phyloP scores from a whole-genome alignment of 2,797 vertebrate genomes.

The Amniataba percoides region DNA sequence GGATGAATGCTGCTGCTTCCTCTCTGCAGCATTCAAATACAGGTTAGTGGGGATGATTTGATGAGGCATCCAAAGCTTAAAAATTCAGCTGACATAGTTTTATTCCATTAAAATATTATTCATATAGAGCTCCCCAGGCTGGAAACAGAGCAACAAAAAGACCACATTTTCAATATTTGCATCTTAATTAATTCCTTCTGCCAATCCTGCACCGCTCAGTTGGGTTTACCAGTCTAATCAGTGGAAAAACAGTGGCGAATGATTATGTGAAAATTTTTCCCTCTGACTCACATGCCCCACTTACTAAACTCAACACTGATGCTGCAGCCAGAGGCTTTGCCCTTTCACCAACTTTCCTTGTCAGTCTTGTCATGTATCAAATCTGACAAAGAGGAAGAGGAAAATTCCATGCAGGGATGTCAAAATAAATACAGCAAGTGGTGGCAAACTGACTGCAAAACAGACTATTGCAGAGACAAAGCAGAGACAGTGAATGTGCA shows the following conservation, averaged over 20 bases:
- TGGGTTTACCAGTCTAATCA: constrained; percentile 42
- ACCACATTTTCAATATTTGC: not conserved
- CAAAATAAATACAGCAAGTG: not conserved
- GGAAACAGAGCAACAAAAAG: not conserved
- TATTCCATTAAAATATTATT: constrained; percentile 1
- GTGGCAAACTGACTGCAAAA: not conserved
- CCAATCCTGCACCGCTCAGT: not conserved
- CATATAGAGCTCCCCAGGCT: constrained; percentile 3
- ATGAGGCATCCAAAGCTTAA: not conserved
- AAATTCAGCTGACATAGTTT: constrained; percentile 10
- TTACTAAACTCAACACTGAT: constrained; percentile 38
- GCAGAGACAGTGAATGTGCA: not conserved
- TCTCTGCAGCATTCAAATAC: constrained; percentile 3
- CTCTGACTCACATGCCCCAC: constrained; percentile 59
- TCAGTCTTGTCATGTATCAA: not conserved
- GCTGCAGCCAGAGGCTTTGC: constrained; percentile 28
- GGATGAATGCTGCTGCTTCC: not conserved
- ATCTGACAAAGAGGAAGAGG: constrained; percentile 10
- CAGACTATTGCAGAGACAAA: not conserved
- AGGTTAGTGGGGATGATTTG: not conserved
- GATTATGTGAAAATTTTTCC: constrained; percentile 18
- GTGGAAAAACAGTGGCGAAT: constrained; percentile 30
- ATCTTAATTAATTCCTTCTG: constrained; percentile 29
- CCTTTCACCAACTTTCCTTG: constrained; percentile 1
- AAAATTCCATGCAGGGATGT: not conserved